phyloP scores from a whole-genome alignment of 1,140 invertebrate species.

The Trachymyrmex cornetzi region DNA sequence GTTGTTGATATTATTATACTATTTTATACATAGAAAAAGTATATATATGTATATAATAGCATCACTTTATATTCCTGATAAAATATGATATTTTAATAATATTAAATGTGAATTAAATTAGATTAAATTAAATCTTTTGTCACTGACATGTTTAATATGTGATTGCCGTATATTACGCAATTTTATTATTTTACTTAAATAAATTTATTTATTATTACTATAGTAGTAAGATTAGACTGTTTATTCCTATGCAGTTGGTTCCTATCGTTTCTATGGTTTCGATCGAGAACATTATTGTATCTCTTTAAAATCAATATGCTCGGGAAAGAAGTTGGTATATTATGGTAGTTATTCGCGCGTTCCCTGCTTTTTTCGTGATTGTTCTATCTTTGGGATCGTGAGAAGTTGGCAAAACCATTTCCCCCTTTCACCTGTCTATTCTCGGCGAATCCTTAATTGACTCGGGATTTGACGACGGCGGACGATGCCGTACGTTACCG shows the following conservation, averaged over 20 bases:
- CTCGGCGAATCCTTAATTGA: constrained; percentile 67
- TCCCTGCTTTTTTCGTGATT: neutral
- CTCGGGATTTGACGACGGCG: constrained; percentile 9
- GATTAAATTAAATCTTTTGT: neutral
- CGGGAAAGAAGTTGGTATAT: neutral
- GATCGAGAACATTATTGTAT: neutral
- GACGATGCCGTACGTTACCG: too few relatives aligned
- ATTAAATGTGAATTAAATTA: neutral
- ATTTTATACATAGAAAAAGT: neutral
- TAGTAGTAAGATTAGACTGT: too few relatives aligned
- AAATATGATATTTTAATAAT: constrained; percentile 4
- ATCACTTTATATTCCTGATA: neutral
- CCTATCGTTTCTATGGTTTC: too few relatives aligned
- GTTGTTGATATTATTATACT: neutral
- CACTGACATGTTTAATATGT: neutral
- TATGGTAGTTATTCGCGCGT: neutral
- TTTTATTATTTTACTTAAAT: neutral
- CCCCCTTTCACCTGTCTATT: constrained; percentile 65
- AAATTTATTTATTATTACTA: constrained; percentile 1
- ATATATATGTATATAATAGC: neutral
- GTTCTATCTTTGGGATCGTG: constrained; percentile 22
- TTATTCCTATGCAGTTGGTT: too few relatives aligned
- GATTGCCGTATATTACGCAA: neutral
- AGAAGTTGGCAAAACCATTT: constrained; percentile 63
- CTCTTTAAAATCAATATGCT: neutral